These are phyloP conservation scores for Fundulus diaphanus DNA, from an alignment of 2,797 vertebrate genomes.

Conservation along the genomic window DNA sequence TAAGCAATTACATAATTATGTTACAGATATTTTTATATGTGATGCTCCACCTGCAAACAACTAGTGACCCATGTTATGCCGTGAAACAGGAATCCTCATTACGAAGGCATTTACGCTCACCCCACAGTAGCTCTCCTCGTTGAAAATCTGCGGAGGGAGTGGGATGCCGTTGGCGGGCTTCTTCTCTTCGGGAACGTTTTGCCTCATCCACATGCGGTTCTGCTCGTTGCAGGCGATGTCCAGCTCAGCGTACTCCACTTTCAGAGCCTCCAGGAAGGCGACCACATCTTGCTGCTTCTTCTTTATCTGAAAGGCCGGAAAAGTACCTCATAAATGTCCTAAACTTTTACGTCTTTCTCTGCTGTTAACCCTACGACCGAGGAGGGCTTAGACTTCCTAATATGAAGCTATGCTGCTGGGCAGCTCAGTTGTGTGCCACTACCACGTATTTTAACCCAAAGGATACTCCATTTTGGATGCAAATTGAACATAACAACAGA, in stretches of 20 bases:
- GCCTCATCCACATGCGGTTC: constrained; percentile 97
- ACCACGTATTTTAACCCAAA: no score
- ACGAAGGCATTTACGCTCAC: constrained; percentile 66
- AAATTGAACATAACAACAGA: no score
- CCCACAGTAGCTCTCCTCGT: constrained; percentile 94
- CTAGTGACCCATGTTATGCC: background rate
- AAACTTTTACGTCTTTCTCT: no score
- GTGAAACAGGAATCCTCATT: background rate
- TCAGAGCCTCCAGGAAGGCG: constrained; percentile 94
- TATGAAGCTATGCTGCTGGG: no score
- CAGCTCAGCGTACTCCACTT: constrained; percentile 92
- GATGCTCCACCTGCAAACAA: background rate
- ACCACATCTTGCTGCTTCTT: constrained; percentile 99
- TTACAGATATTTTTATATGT: background rate
- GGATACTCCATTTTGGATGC: no score
- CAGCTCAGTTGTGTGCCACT: no score
- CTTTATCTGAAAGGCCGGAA: constrained; percentile 87
- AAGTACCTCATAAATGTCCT: no score
- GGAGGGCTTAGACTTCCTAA: no score
- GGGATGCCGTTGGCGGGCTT: constrained; percentile 96
- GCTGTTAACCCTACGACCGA: no score
- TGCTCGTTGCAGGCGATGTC: constrained; percentile 97
- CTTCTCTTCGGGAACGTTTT: constrained; percentile 94
- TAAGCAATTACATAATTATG: background rate
- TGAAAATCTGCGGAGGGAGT: constrained; percentile 98